phyloP scores from a whole-genome alignment of 2,797 vertebrate genomes.

The Neosalanx taihuensis region DNA sequence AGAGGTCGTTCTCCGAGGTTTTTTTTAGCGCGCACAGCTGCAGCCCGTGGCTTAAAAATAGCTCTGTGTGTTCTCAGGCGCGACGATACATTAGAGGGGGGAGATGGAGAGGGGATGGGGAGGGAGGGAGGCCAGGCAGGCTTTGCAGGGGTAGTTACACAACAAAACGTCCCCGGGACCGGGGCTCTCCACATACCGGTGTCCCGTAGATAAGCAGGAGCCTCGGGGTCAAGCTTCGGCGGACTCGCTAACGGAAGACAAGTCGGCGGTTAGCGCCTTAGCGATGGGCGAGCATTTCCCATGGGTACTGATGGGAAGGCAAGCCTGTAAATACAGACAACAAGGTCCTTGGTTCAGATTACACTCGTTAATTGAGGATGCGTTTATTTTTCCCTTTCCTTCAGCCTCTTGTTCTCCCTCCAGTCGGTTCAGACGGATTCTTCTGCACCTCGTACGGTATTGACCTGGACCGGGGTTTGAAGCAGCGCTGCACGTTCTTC shows the following conservation, averaged over 20 bases:
- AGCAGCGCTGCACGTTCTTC: not conserved
- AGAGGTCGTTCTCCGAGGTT: slow-evolving; percentile 55
- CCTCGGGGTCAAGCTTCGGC: slow-evolving; percentile 26
- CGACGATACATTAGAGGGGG: slow-evolving; percentile 41
- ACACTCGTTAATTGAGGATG: too few species aligned
- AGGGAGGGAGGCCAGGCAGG: slow-evolving; percentile 50
- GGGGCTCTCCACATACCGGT: slow-evolving; percentile 48
- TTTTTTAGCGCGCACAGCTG: slow-evolving; percentile 34
- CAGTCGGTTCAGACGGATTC: not conserved
- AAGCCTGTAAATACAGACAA: too few species aligned
- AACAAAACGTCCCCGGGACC: slow-evolving; percentile 56
- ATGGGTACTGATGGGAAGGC: too few species aligned
- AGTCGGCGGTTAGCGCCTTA: too few species aligned
- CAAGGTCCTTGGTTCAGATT: too few species aligned
- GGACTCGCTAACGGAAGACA: too few species aligned
- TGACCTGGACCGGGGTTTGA: slow-evolving; percentile 1
- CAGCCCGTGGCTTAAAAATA: slow-evolving; percentile 69
- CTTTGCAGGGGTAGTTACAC: slow-evolving; percentile 52
- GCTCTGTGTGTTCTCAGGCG: slow-evolving; percentile 54
- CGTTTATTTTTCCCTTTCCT: too few species aligned
- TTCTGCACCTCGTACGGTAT: not conserved
- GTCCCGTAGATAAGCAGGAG: slow-evolving; percentile 31
- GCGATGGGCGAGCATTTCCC: too few species aligned
- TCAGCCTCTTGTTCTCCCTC: too few species aligned
- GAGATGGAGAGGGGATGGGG: slow-evolving; percentile 31